phyloP scores from a whole-genome alignment of 2,797 vertebrate genomes.

The Dendrocincla tyrannina region DNA sequence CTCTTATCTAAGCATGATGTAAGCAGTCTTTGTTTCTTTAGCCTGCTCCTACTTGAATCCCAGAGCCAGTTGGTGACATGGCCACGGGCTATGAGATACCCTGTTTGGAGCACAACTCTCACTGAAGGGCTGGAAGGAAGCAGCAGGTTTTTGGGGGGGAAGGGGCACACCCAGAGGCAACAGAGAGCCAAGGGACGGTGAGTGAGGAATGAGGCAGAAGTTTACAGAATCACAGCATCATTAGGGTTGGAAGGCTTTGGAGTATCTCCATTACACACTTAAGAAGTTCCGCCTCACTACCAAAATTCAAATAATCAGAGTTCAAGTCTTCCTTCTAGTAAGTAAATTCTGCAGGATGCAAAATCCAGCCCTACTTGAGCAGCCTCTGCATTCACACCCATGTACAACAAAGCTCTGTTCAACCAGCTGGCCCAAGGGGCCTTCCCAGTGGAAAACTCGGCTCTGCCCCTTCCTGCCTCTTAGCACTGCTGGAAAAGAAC shows the following conservation, averaged over 20 bases:
- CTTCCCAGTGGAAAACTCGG: background rate
- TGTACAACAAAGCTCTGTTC: background rate
- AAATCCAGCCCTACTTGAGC: background rate
- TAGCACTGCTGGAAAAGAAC: background rate
- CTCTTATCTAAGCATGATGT: conserved; percentile 43
- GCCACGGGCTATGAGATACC: background rate
- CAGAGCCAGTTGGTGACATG: background rate
- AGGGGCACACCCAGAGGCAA: background rate
- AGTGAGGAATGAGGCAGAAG: background rate
- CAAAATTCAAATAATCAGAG: background rate
- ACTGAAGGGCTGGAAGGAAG: background rate
- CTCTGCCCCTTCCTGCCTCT: conserved; percentile 9
- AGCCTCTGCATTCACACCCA: background rate
- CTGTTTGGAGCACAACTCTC: background rate
- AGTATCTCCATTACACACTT: background rate
- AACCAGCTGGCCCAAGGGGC: background rate
- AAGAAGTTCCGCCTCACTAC: accelerated
- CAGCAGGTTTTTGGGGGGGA: background rate
- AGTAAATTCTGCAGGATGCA: background rate
- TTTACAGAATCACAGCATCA: background rate
- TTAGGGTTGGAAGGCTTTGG: background rate
- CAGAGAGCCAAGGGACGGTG: background rate
- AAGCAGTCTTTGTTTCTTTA: conserved; percentile 7
- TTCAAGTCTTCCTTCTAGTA: background rate
- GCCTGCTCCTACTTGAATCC: background rate